Evolutionary conservation across 2,797 vertebrate species (phyloP), one percentile per base, ranked within the genome.

Genomic region (Rhincodon typus): DNA sequence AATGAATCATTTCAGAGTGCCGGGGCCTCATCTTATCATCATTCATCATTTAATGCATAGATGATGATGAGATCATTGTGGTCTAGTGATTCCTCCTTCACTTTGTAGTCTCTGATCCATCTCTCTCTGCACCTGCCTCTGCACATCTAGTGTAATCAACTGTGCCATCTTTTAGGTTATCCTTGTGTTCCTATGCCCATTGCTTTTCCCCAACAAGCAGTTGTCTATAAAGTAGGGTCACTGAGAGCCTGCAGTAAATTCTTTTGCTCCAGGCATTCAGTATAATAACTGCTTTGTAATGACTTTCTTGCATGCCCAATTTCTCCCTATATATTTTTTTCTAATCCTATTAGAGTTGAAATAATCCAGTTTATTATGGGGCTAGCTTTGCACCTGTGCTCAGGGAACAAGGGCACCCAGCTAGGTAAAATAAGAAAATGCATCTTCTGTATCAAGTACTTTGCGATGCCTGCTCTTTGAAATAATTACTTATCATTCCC

Each of bases 21-120:
- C 12, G 19, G 62, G 21, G 66, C 66, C 62, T 69, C 62, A 21
- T 69, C 90, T 69, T n/a, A 93, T 93, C 62, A 93, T 67, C n/a
- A 93, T 93, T 93, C 90, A 93, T 69, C 90, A 93, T 69, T 93
- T 93, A 93, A 94, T 74, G 69, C 42, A 30, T 7, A n/a, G 94
- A 27, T 53, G 46, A 94, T n/a, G 70, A 94, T 72, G 94, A 74
- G 93, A 94, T 72, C 93, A 94, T 67, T 62, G 62, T 91, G 57
- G 88, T 91, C 30, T 50, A 70, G 66, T 13, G 38, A 42, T 42
- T 66, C 17, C 57, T 91, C 90, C 90, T 23, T 42, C 62, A 67
- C 90, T 69, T 94, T 53, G 69, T 34, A 53, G 42, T 46, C 67
- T 74, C 42, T 50, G 69, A 30, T 46, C 46, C 27, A 53, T 53